A percentile compares a stretch with the other conserved stretches of the same genome.
Evolutionary conservation across 2,797 vertebrate genomes (phyloP).

Genomic region (Tapirus indicus): DNA sequence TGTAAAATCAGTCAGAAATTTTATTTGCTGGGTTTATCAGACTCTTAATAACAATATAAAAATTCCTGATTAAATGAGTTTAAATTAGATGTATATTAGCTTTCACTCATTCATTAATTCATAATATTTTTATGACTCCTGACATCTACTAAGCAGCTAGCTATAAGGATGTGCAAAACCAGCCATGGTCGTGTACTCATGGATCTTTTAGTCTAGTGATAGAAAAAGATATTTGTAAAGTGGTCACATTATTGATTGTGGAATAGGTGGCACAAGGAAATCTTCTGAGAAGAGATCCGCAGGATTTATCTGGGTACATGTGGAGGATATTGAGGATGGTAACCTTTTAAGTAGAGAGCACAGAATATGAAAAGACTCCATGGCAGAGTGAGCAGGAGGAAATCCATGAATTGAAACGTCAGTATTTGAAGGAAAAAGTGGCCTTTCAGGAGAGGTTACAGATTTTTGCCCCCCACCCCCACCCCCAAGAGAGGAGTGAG

Average conservation of each 20-base stretch:
- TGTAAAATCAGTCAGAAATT: not conserved
- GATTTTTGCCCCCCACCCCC: not conserved
- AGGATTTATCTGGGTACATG: not conserved
- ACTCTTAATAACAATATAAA: not conserved
- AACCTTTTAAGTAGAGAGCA: not conserved
- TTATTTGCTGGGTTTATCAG: not conserved
- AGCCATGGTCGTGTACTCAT: not conserved
- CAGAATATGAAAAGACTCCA: not conserved
- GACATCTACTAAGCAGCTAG: not conserved
- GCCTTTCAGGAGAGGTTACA: not conserved
- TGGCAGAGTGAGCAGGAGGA: not conserved
- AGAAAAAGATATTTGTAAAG: not conserved
- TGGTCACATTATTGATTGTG: not conserved
- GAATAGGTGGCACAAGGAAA: not conserved
- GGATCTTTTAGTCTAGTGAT: not conserved
- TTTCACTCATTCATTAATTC: constrained; percentile 8
- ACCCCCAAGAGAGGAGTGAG: not conserved
- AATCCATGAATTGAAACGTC: not conserved
- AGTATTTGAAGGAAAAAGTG: not conserved
- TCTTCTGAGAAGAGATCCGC: not conserved
- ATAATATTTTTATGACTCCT: not conserved
- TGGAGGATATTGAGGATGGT: not conserved
- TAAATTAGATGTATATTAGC: constrained; percentile 22
- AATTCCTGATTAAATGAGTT: not conserved
- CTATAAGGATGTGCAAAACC: not conserved